Evolutionary conservation across 2,888 invertebrate genomes (phyloP), one percentile per base, ranked within the genome.

Genomic region (Hypsopygia costalis): DNA sequence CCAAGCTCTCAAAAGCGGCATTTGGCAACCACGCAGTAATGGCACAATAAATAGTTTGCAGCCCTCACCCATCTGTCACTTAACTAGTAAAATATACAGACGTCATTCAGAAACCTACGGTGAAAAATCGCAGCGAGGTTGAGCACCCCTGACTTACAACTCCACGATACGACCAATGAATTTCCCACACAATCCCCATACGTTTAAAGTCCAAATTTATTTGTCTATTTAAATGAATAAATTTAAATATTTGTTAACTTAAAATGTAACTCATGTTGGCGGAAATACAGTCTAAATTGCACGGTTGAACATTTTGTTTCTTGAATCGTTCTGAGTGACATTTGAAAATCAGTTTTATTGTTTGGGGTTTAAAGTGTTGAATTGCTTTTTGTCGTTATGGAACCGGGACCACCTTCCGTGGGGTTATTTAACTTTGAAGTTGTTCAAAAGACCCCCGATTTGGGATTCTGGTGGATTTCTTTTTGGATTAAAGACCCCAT

Each of bases 201-300:
- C 40, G 11, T 39, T 53, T 70, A 80, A 52, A 62, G 82, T 73
- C 46, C 47, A 69, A 61, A 70, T 69, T 74, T 49, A 58, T 64
- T 62, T 67, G 69, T 50, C 33, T 34, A 34, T 39, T 38, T 41
- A 55, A 49, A 58, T 65, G 85, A 80, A 83, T 86, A 85, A 85
- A 85, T 87, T 87, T 82, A 86, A 88, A 85, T 85, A 81, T 87
- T 86, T 86, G 88, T 86, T 81, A 86, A 87, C 75, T 87, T 86
- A 85, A 88, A 88, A 88, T 88, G 88, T 87, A 81, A 87, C 88
- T 76, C 87, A 83, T 88, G 88, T 86, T 70, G 70, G 78, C 83
- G 87, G 87, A 88, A 78, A 87, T 87, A 87, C 85, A 86, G 87
- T 85, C 81, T 74, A 86, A 87, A 87, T 87, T 88, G 88, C 83